Evolutionary conservation across 2,888 invertebrate genomes (phyloP).

Genomic region (Tineola bisselliella): DNA sequence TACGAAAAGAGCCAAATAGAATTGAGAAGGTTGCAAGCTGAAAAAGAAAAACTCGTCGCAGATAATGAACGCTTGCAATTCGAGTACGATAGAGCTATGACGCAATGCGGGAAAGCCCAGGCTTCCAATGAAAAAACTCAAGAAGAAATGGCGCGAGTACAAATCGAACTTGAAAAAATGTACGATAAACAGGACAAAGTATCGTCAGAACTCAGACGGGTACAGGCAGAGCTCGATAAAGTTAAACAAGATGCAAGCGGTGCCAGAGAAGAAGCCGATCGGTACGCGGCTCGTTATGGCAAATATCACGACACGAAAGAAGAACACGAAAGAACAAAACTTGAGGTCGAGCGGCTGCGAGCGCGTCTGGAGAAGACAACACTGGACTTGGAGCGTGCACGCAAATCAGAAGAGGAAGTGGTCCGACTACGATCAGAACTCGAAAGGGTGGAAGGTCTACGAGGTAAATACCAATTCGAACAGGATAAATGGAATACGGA

Average conservation of each 20-base stretch:
- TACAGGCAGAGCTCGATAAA: conserved; percentile 80
- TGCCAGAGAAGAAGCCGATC: conserved; percentile 80
- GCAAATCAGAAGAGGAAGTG: conserved; percentile 75
- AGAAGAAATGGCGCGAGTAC: conserved; percentile 87
- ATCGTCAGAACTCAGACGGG: conserved; percentile 81
- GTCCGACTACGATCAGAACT: conserved; percentile 74
- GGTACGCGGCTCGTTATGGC: conserved; percentile 76
- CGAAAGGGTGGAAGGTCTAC: conserved; percentile 78
- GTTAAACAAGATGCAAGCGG: conserved; percentile 77
- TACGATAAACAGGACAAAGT: conserved; percentile 90
- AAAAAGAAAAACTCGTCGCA: conserved; percentile 85
- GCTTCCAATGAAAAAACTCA: conserved; percentile 88
- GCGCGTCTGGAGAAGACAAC: conserved; percentile 83
- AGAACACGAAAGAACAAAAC: conserved; percentile 79
- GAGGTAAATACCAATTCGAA: conserved; percentile 69
- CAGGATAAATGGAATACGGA: conserved; percentile 67
- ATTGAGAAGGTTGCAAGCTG: conserved; percentile 81
- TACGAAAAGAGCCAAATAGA: conserved; percentile 91
- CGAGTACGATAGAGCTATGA: conserved; percentile 86
- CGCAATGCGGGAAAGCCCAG: conserved; percentile 85
- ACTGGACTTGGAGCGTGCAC: conserved; percentile 79
- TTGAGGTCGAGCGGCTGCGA: conserved; percentile 83
- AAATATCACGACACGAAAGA: conserved; percentile 82
- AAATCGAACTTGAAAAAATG: conserved; percentile 89
- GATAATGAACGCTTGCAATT: conserved; percentile 87